Base-by-base conservation (phyloP, 1,140 invertebrate genomes). In the Tribolium madens region DNA sequence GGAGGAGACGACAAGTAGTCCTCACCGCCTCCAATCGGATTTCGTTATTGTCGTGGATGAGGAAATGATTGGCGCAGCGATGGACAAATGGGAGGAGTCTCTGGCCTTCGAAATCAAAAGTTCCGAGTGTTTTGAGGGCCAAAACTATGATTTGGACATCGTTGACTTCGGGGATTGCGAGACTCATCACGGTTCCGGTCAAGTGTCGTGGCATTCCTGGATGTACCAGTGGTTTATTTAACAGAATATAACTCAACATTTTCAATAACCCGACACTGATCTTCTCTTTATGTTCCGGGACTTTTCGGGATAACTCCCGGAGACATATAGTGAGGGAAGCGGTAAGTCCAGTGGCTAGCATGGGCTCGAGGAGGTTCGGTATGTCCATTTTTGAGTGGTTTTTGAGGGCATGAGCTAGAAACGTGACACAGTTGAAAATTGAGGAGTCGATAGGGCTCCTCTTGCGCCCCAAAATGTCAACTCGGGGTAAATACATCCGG, bases 51-150 rank as follows among this genome's bases (percentile, higher is more conserved):
- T 99, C 97, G 84, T 94, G 95, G 4, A 92, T 93, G n/a, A 99
- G 87, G 84, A 97, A 98, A 85, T 95, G 91, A 81, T 98, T 96
- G 1, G 96, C 95, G 87, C 97, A 98, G 64, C 96, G 90, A 72
- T 93, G 89, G 0, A 98, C 95, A 89, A 98, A 98, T 82, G 96
- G 95, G 31, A 98, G 89, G 79, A 98, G 87, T 46, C 95, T 96
- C 84, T 97, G 95, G 2, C 95, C 96, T 86, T 98, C 95, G 87
- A 99, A 99, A 85, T 99, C 95, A 85, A 99, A 99, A 2, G 92
- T 96, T 1, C 97, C 97, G 0, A 99, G 89, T 1, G 98, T 99
- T 83, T 94, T 91, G 1, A 99, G 86, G 0, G 98, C 98, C 10
- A 99, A 86, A 1, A 98, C 96, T 53, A 97, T 94, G 68, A 93